These are phyloP conservation scores for Pelusios castaneus DNA, from an alignment of 2,113 vertebrate species.

Conservation along the genomic window DNA sequence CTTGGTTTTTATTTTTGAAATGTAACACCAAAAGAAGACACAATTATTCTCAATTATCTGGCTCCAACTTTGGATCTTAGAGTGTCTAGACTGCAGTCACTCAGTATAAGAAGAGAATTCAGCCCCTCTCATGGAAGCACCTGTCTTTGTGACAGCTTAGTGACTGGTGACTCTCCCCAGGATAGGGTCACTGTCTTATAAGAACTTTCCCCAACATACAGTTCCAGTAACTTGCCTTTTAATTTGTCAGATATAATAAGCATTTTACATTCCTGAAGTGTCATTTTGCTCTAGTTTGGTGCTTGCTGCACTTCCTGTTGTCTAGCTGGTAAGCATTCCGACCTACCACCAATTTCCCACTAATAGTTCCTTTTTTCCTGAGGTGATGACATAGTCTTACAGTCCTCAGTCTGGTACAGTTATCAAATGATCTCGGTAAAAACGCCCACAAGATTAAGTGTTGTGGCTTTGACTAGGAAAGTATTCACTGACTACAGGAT, in stretches of 20 bases:
- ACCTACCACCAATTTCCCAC: not conserved
- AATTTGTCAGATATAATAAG: not conserved
- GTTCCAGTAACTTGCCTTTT: slow-evolving; percentile 3
- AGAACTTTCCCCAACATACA: not conserved
- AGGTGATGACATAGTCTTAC: not conserved
- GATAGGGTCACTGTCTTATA: not conserved
- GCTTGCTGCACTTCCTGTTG: not conserved
- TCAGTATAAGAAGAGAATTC: not conserved
- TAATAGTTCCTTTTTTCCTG: not conserved
- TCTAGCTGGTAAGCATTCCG: not conserved
- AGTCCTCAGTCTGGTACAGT: not conserved
- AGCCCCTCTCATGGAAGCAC: not conserved
- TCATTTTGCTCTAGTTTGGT: not conserved
- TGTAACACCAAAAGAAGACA: not conserved
- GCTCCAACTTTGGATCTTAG: not conserved
- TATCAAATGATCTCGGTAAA: not conserved
- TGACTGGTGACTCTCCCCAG: accelerated
- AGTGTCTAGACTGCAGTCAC: not conserved
- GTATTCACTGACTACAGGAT: slow-evolving; percentile 44
- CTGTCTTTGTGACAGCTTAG: accelerated
- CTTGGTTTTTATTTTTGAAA: not conserved
- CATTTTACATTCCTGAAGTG: not conserved
- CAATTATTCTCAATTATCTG: not conserved
- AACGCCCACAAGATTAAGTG: not conserved
- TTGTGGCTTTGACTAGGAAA: not conserved